Conservation (phyloP, 2,888 invertebrate genomes). For the Camptogramma bilineatum region DNA sequence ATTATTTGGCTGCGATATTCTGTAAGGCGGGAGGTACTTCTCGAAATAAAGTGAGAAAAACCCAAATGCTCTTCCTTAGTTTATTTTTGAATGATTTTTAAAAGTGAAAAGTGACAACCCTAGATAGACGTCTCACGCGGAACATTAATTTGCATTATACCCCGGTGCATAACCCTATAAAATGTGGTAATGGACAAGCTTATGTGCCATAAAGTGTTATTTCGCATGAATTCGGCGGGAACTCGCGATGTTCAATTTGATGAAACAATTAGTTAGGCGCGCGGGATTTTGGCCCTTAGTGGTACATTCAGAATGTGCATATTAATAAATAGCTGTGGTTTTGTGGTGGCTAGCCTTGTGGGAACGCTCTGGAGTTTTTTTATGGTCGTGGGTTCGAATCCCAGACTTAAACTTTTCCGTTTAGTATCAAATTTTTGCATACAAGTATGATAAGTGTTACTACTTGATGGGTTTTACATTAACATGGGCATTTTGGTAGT, state of each 20-base stretch:
- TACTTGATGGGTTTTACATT: too few species aligned
- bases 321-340: slow-evolving; percentile 6
- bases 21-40: too few species aligned
- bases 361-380: neutral
- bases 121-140: slow-evolving; percentile 65
- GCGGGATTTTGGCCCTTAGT: slow-evolving; percentile 56
- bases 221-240: slow-evolving; percentile 62
- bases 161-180: slow-evolving; percentile 78
- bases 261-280: slow-evolving; percentile 65
- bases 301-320: slow-evolving; percentile 8
- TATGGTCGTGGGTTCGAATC: neutral
- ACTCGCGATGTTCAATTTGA: slow-evolving; percentile 62
- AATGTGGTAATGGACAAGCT: slow-evolving; percentile 76
- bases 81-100: slow-evolving; percentile 1
- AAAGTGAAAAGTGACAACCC: slow-evolving; percentile 58
- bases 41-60: too few species aligned
- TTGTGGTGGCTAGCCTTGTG: neutral
- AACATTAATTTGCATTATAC: slow-evolving; percentile 80
- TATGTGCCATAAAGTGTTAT: slow-evolving; percentile 71
- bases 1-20: too few species aligned
- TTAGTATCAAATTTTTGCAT: too few species aligned
- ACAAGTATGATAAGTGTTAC: too few species aligned
- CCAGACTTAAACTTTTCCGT: neutral
- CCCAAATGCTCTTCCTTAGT: too few species aligned
- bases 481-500: too few species aligned